These are phyloP conservation scores for Alligator mississippiensis DNA, from an alignment of 2,113 vertebrate genomes.

Conservation along the genomic window DNA sequence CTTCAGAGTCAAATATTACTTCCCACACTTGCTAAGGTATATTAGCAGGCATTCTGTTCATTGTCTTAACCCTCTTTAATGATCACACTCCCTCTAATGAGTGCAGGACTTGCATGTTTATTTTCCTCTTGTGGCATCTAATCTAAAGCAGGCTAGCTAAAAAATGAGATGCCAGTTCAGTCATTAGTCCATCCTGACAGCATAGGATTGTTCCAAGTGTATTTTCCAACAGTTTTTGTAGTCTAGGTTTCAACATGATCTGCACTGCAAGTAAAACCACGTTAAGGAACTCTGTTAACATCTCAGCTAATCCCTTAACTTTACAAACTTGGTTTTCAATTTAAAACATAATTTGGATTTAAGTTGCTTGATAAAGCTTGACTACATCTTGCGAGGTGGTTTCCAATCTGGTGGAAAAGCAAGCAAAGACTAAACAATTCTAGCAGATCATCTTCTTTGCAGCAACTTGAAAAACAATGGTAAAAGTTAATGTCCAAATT, in stretches of 20 bases:
- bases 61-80: not conserved
- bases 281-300: not conserved
- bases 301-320: not conserved
- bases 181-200: not conserved
- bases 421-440: too few relatives aligned
- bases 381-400: not conserved
- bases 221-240: accelerated
- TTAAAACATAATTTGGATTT: not conserved
- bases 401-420: not conserved
- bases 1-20: not conserved
- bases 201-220: accelerated
- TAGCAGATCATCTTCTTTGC: too few relatives aligned
- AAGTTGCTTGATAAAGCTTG: not conserved
- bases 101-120: accelerated
- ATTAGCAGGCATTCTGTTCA: not conserved
- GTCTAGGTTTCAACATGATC: not conserved
- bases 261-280: not conserved
- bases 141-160: not conserved
- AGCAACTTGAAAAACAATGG: too few relatives aligned
- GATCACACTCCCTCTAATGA: not conserved
- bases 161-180: not conserved
- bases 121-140: not conserved
- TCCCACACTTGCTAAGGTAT: not conserved
- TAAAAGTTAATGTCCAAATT: too few relatives aligned
- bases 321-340: not conserved